A percentile compares a stretch with the other conserved stretches of the same genome.
Conservation (phyloP, 2,888 invertebrate species). For the Metacarcinus magister region DNA sequence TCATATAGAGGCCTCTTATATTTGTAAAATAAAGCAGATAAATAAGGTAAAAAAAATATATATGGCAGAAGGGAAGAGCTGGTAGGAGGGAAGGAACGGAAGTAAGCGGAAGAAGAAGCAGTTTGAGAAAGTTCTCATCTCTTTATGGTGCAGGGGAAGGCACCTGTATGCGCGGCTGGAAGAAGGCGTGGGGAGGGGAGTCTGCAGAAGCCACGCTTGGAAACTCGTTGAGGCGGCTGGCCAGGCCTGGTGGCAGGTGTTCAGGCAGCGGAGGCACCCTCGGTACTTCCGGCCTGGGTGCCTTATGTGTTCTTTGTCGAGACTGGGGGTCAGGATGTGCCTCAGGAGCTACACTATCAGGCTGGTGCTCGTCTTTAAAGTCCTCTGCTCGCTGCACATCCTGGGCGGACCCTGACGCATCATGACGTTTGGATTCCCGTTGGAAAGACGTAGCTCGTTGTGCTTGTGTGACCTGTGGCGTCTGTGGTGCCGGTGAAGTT, state of each 20-base stretch:
- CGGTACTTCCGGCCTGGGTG: slow-evolving; percentile 51
- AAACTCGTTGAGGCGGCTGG: slow-evolving; percentile 75
- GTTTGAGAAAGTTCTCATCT: background rate
- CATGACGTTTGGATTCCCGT: background rate
- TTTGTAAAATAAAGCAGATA: background rate
- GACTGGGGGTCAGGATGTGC: background rate
- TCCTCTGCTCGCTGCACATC: background rate
- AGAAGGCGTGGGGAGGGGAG: slow-evolving; percentile 61
- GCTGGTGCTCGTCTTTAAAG: background rate
- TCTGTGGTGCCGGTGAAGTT: background rate
- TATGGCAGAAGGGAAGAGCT: background rate
- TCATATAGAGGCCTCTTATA: no score
- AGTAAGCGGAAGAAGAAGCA: background rate
- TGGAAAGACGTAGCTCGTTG: background rate
- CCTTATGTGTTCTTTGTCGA: background rate
- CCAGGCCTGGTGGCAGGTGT: slow-evolving; percentile 71
- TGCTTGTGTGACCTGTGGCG: background rate
- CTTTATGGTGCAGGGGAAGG: background rate
- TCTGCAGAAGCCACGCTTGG: slow-evolving; percentile 55
- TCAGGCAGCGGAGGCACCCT: slow-evolving; percentile 65
- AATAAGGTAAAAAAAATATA: background rate
- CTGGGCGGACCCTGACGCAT: background rate
- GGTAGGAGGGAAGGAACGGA: background rate
- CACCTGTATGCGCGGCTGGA: slow-evolving; percentile 71
- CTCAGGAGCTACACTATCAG: background rate